Base-by-base conservation (phyloP, 2,113 vertebrate species). In the Hippocampus barbouri region DNA sequence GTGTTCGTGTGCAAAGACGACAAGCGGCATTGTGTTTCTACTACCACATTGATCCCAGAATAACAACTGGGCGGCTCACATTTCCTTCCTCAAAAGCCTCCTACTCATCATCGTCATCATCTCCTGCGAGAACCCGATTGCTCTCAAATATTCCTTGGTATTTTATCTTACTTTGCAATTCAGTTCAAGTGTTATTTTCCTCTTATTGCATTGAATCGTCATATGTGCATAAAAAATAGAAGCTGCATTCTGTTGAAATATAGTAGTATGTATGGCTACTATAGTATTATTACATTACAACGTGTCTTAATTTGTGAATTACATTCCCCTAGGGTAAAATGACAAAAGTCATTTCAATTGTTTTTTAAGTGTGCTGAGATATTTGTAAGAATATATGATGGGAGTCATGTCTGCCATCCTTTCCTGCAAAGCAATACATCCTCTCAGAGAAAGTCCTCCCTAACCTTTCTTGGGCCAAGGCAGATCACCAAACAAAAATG, bases 71-170 rank as follows among this genome's bases (percentile, higher is more conserved):
- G 41, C 76, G 61, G 76, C 71, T 83, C 78, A 45, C 41, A 27
- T 69, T 82, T 79, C 80, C 67, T 74, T 69, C 47, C 64, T 74
- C 69, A 79, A 47, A 23, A 66, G 64, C 64, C 64, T 66, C 49
- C 69, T 70, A 60, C 66, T 81, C 49, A 69, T 69, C 69, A 62
- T 81, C 30, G 4, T 30, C 34, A 38, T 6, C 66, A 64, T 40
- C 54, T 41, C 30, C 30, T 38, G 47, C 38, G 51, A 47, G 66
- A 51, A 53, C 25, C 66, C 21, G 20, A 53, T 34, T 34, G 12
- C 53, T 66, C n/a, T 18, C 3, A 43, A 66, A 65, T 15, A 66
- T 66, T n/a, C 8, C n/a, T 23, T 65, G 23, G 23, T 47, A 60
- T 16, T 45, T n/a, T 23, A 45, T 34, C 0, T 43, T 16, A 2